A percentile compares a stretch with the other conserved stretches of the same genome.
Conservation (phyloP, 2,888 invertebrate species). For the Hylaea fasciaria region DNA sequence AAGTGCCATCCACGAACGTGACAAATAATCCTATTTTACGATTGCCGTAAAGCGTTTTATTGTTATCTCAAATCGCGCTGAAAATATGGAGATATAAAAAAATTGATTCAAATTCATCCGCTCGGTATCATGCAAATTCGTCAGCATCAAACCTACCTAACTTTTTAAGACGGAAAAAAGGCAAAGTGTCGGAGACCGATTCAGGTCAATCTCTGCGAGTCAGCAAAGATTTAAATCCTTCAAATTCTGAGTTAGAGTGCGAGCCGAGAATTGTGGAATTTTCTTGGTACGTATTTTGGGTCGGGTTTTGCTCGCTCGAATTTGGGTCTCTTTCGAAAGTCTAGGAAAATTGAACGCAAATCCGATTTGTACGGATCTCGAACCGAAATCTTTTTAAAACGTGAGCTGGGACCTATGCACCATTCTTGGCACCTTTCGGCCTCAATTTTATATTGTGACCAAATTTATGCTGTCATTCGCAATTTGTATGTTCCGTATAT, state of each 20-base stretch:
- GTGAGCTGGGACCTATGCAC: conserved; percentile 59
- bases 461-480: conserved; percentile 4
- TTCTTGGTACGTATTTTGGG: conserved; percentile 64
- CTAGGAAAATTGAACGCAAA: conserved; percentile 81
- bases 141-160: conserved; percentile 10
- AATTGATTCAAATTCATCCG: conserved; percentile 17
- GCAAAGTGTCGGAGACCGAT: conserved; percentile 49
- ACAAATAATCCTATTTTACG: conserved; percentile 47
- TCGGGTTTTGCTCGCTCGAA: conserved; percentile 66
- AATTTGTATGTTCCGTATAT: neutral
- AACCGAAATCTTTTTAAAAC: conserved; percentile 62
- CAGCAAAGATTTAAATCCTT: conserved; percentile 70
- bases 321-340: conserved; percentile 70
- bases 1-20: conserved; percentile 44
- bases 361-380: conserved; percentile 75
- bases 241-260: conserved; percentile 65
- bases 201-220: conserved; percentile 62
- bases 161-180: conserved; percentile 38
- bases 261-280: conserved; percentile 62
- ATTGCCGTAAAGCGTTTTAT: conserved; percentile 41
- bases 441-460: conserved; percentile 30
- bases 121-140: conserved; percentile 27
- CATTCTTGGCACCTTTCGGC: conserved; percentile 43
- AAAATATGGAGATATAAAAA: conserved; percentile 24
- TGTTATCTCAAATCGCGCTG: conserved; percentile 32